Percentiles rank a stretch among this genome's conserved stretches.
Evolutionary conservation across 2,113 vertebrate species (phyloP).

Genomic region (Arenaria interpres): DNA sequence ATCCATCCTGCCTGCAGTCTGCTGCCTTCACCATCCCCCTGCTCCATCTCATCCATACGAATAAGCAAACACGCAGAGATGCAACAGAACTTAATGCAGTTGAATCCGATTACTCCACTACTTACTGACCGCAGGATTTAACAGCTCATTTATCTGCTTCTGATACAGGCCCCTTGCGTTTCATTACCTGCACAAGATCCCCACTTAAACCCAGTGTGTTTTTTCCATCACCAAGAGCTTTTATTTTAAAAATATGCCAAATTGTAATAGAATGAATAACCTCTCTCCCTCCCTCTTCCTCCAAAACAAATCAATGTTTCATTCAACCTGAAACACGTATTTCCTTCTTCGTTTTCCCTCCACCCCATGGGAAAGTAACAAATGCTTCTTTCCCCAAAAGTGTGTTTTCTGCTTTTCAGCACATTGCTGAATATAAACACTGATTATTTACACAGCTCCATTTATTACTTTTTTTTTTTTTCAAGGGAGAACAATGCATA

Average conservation of each 20-base stretch:
- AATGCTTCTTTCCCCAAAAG: background rate
- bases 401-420: background rate
- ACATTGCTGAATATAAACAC: background rate
- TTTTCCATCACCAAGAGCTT: background rate
- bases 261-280: background rate
- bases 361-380: background rate
- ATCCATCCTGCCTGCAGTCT: background rate
- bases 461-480: background rate
- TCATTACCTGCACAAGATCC: background rate
- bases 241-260: background rate
- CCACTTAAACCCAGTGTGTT: background rate
- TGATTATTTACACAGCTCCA: background rate
- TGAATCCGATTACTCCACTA: background rate
- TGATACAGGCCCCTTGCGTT: background rate
- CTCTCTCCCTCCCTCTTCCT: background rate
- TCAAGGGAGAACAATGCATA: background rate
- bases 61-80: background rate
- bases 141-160: background rate
- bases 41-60: background rate
- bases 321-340: constrained; percentile 22
- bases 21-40: background rate
- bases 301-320: constrained; percentile 36
- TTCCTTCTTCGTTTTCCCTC: background rate
- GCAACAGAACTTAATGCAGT: background rate
- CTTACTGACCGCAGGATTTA: background rate